Evolutionary conservation across 2,797 vertebrate genomes (phyloP).

Genomic region (Syngnathus rostellatus): DNA sequence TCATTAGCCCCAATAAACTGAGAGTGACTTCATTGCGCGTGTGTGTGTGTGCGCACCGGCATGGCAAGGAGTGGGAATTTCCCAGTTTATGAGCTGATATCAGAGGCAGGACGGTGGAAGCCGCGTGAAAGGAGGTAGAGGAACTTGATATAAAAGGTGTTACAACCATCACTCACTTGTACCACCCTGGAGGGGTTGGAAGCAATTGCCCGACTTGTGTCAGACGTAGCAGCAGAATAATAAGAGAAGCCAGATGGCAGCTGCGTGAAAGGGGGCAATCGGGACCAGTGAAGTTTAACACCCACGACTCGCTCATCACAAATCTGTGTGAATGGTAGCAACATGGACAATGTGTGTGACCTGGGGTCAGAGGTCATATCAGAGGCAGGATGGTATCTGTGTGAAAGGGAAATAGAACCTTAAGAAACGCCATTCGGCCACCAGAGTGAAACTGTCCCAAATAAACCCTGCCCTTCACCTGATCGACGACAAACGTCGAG

Average conservation of each 20-base stretch:
- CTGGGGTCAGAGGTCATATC: too few relatives aligned
- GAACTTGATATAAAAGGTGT: not conserved
- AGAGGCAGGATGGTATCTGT: too few relatives aligned
- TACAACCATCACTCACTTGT: not conserved
- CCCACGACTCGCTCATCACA: not conserved
- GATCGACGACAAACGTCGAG: constrained; percentile 4
- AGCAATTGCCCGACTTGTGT: not conserved
- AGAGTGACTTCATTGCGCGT: constrained; percentile 36
- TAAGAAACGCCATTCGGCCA: constrained; percentile 1
- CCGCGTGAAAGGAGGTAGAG: not conserved
- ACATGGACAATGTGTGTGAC: not conserved
- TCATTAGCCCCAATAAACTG: constrained; percentile 61
- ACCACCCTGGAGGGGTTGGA: not conserved
- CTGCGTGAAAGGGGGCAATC: not conserved
- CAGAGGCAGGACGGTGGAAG: not conserved
- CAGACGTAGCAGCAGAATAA: not conserved
- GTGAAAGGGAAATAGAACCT: too few relatives aligned
- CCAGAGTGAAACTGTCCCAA: constrained; percentile 23
- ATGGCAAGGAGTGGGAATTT: constrained; percentile 23
- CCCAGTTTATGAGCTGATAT: constrained; percentile 7
- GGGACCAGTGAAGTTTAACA: not conserved
- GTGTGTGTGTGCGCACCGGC: constrained; percentile 16
- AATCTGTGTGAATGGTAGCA: not conserved
- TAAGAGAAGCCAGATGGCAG: not conserved
- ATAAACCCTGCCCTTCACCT: not conserved